Evolutionary conservation across 2,797 vertebrate species (phyloP).

Genomic region (Florisuga fusca): DNA sequence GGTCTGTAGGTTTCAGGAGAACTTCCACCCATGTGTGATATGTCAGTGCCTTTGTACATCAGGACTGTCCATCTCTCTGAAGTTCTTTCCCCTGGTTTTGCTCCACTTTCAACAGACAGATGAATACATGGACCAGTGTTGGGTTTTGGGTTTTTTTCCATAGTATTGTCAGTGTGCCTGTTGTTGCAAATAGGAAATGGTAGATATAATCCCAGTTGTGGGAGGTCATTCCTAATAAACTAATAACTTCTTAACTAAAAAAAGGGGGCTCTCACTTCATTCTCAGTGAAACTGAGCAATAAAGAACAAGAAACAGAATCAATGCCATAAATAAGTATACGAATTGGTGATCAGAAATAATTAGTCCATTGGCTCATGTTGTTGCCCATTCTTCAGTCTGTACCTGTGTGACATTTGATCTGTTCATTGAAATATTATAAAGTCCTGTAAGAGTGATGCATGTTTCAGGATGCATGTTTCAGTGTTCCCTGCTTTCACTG

Average conservation of each 20-base stretch:
- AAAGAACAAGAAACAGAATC: neutral
- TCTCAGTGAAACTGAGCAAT: neutral
- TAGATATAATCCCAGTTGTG: neutral
- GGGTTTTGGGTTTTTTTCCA: neutral
- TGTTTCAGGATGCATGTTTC: neutral
- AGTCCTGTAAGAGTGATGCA: neutral
- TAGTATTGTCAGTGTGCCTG: neutral
- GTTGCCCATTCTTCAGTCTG: neutral
- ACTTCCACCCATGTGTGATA: neutral
- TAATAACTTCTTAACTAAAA: neutral
- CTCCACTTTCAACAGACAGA: neutral
- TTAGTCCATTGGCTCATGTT: neutral
- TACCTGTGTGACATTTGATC: neutral
- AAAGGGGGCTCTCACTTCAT: neutral
- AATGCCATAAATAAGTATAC: neutral
- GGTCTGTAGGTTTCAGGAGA: neutral
- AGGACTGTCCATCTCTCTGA: neutral
- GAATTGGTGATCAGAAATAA: neutral
- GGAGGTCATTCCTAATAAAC: neutral
- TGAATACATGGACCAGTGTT: neutral
- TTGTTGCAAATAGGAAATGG: neutral
- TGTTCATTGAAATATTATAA: conserved; percentile 27
- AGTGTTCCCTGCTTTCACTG: neutral
- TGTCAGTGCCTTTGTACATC: neutral
- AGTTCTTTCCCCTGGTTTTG: neutral